Base-by-base conservation (phyloP, 2,888 invertebrate genomes). In the Apantesis nais region DNA sequence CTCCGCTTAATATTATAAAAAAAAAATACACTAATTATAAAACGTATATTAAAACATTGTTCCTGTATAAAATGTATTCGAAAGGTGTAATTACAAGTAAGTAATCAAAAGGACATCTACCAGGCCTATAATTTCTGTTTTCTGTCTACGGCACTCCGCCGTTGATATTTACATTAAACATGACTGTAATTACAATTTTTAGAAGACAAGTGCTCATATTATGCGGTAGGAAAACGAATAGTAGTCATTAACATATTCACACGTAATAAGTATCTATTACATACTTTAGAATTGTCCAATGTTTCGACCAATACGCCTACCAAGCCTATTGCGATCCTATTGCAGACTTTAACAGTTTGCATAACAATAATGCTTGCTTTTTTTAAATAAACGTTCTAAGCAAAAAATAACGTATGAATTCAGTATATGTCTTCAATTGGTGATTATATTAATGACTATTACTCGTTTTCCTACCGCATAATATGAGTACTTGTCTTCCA, bases 61-160 rank as follows among this genome's bases (percentile, higher is more conserved):
- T 55, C 61, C 62, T 64, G 39, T 60, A 60, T 37, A n/a, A 60
- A 34, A 64, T 67, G 60, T 39, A 65, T 34, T 25, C 67, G 80
- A 81, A 81, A 81, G 79, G 77, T 25, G 39, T 75, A 74, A 78
- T 81, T 82, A 75, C 74, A 75, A 81, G 68, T 68, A 34, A 68
- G 69, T 62, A 62, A 68, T 73, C 39, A 73, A 78, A 81, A 84
- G 82, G 83, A 75, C 83, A 41, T 70, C 72, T 55, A 67, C 67
- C 73, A 16, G 37, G 22, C 65, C 9, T 31, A 37, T 48, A 65
- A 48, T n/a, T 34, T 58, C 25, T 66, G 25, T 29, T n/a, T 16
- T 34, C 48, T 16, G 65, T 55, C 55, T 52, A n/a, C n/a, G 22
- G 48, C 48, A 1, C 48, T n/a, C 22, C 7, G 22, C 19, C 7